Evolutionary conservation across 2,113 vertebrate species (phyloP), one percentile per base, ranked within the genome.

Genomic region (Pycnonotus jocosus): DNA sequence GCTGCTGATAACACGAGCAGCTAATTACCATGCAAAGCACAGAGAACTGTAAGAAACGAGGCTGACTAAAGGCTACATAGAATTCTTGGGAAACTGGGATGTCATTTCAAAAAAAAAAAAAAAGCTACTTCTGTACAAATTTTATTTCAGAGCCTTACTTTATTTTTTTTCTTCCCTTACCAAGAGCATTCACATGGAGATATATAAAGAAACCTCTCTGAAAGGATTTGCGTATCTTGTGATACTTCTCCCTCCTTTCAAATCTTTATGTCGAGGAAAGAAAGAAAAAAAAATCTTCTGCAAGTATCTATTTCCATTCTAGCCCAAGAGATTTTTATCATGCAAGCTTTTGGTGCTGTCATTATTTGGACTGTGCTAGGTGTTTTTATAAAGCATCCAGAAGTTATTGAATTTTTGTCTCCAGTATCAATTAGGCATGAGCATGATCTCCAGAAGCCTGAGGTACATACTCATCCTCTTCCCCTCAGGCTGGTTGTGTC

Each of bases 1-100:
- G 6, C 56, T 25, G 48, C 88, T 56, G 93, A 92, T 95, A 97
- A 95, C 89, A 11, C 8, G 56, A 85, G 87, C 74, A 92, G 91
- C 97, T 97, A 88, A 97, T 98, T 97, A 93, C 95, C 95, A 98
- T 96, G 96, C 96, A 88, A 86, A 93, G 96, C 97, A 97, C 97
- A 98, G 95, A 92, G 82, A 68, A 7, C 73, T 56, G 79, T 57
- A 82, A 90, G 93, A 90, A 95, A 81, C 61, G 6, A 93, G 86
- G 83, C 93, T 91, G 89, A 93, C 93, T 92, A 96, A 94, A 97
- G 81, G 76, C 93, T 71, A 48, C 37, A 82, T 30, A 8, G 58
- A 76, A 93, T 95, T 94, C 95, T 95, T 80, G 91, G 79, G 80
- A 96, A 96, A 95, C 3, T 38, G 37, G 87, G 45, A 92, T 97